Percentiles rank a stretch among this genome's conserved stretches.
Conservation (phyloP, 1,140 invertebrate species). For the Eufriesea mexicana region DNA sequence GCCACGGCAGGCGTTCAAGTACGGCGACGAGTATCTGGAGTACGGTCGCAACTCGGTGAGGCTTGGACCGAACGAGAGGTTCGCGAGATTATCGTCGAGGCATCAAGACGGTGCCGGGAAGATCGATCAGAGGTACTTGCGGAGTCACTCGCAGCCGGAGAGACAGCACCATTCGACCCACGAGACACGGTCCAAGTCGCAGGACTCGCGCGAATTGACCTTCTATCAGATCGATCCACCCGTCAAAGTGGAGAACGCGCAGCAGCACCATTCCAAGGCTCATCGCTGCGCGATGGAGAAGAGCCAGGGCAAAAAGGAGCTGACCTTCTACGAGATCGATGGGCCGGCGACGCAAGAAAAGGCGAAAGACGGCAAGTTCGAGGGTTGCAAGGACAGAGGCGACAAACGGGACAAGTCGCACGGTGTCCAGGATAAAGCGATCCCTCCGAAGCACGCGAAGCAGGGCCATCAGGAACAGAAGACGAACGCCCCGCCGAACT, state of each 20-base stretch:
- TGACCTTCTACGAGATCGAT: constrained; percentile 78
- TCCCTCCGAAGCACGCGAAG: constrained; percentile 65
- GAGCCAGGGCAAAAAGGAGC: constrained; percentile 70
- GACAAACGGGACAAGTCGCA: constrained; percentile 72
- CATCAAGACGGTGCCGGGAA: constrained; percentile 54
- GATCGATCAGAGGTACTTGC: constrained; percentile 67
- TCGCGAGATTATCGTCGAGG: constrained; percentile 45
- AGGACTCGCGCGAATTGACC: constrained; percentile 74
- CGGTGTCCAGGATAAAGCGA: constrained; percentile 41
- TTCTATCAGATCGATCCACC: constrained; percentile 74
- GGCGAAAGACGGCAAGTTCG: constrained; percentile 69
- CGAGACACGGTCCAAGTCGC: constrained; percentile 77
- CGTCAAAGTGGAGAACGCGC: constrained; percentile 61
- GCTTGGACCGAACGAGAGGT: constrained; percentile 54
- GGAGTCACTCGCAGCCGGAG: constrained; percentile 79
- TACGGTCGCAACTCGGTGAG: constrained; percentile 64
- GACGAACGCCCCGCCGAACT: constrained; percentile 21
- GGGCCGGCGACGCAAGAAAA: constrained; percentile 66
- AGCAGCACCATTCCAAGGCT: constrained; percentile 70
- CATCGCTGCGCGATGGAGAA: constrained; percentile 66
- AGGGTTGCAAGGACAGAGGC: constrained; percentile 62
- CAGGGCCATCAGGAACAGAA: constrained; percentile 57
- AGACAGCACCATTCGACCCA: constrained; percentile 71
- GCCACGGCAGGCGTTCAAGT: constrained; percentile 70
- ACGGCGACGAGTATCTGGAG: constrained; percentile 73